A percentile compares a stretch with the other conserved stretches of the same genome.
Conservation (phyloP, 2,888 invertebrate species). For the Diarsia dahlii region DNA sequence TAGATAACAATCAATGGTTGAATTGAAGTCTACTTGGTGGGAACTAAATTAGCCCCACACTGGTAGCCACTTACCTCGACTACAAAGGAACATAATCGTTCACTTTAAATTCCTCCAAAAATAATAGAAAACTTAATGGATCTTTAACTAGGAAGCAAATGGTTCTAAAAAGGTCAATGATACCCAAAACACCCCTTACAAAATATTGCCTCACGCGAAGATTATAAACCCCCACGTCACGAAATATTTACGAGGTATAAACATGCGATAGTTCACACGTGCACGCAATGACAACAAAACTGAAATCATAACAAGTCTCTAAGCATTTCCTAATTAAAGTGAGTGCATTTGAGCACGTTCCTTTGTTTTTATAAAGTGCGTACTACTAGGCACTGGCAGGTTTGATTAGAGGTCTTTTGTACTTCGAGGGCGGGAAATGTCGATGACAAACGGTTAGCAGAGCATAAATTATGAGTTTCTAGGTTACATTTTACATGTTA, state of each 20-base stretch:
- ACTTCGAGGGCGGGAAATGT: neutral
- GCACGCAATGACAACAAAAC: slow-evolving; percentile 66
- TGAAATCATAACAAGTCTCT: slow-evolving; percentile 70
- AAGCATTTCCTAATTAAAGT: slow-evolving; percentile 58
- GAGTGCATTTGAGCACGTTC: slow-evolving; percentile 44
- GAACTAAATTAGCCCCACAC: slow-evolving; percentile 20
- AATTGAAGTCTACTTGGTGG: neutral
- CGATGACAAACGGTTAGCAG: neutral
- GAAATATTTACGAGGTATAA: slow-evolving; percentile 80
- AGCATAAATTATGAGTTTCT: neutral
- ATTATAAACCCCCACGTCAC: slow-evolving; percentile 74
- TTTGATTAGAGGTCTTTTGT: slow-evolving; percentile 3
- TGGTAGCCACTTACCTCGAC: slow-evolving; percentile 4
- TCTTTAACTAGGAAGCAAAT: slow-evolving; percentile 64
- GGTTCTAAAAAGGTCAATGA: slow-evolving; percentile 74
- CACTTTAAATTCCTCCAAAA: slow-evolving; percentile 33
- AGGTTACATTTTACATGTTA: slow-evolving; percentile 7
- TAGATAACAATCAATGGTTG: neutral
- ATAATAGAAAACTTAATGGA: slow-evolving; percentile 55
- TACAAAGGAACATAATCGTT: slow-evolving; percentile 19
- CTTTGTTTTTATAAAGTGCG: slow-evolving; percentile 41
- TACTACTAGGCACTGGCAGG: slow-evolving; percentile 1
- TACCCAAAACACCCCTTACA: slow-evolving; percentile 75
- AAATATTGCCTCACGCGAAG: slow-evolving; percentile 71
- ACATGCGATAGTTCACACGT: slow-evolving; percentile 79